Base-by-base conservation (phyloP, 1,140 invertebrate species). In the Aphelinus certus region DNA sequence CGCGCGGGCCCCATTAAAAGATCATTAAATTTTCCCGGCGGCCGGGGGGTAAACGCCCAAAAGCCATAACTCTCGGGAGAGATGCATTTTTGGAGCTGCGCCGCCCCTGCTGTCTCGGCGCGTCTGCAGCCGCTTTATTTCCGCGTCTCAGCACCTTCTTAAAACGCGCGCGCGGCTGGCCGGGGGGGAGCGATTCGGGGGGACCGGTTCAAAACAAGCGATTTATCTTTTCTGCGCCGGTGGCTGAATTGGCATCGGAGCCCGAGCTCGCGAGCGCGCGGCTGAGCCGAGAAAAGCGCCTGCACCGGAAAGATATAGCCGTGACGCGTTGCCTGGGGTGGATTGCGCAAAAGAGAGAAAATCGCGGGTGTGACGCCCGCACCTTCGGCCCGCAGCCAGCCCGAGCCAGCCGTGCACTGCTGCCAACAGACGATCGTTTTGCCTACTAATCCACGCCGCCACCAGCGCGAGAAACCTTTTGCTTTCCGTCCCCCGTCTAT, bases 181-280 rank as follows among this genome's bases (percentile, higher is more conserved):
- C 9, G 51, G 51, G 74, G 76, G 74, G 68, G 76, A 77, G 78
- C 77, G 80, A 80, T 80, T 80, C 79, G 80, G 76, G 81, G 26
- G 26, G 26, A 26, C 76, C 78, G 76, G 76, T 80, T 82, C 79
- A 83, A 85, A 86, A 85, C 82, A 86, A 87, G 77, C 84, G 80
- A 86, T 87, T 84, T 86, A 83, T 86, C 83, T 85, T 85, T 83
- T 84, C 80, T 83, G 79, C 78, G 80, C 81, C 81, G 80, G 78
- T 81, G 81, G 67, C 75, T 81, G 80, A 82, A 80, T 80, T 82
- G 79, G 80, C 79, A 82, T 77, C 71, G 71, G 73, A 48, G 72
- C 78, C 78, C 73, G 77, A 71, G 73, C 73, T 68, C 70, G 26
- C 83, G 80, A 84, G 75, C 75, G 79, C 71, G 72, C 70, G 60